These are phyloP conservation scores for Selenia dentaria DNA, from an alignment of 2,888 invertebrate species.

Conservation along the genomic window DNA sequence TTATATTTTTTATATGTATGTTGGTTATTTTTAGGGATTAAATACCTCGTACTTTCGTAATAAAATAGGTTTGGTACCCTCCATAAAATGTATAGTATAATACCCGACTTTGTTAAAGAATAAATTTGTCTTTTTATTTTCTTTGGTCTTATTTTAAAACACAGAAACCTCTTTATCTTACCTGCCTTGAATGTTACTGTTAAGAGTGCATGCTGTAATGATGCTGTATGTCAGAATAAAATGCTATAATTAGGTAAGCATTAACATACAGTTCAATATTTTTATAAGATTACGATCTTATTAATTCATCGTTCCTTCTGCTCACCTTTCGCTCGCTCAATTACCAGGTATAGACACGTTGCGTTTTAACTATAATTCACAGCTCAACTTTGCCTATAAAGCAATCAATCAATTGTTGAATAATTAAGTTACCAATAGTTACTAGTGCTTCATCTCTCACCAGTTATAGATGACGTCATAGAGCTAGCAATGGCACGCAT, in stretches of 20 bases:
- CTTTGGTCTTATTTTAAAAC: constrained; percentile 26
- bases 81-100: constrained; percentile 33
- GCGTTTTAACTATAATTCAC: no score
- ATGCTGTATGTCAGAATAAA: no score
- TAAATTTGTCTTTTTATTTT: constrained; percentile 34
- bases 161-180: constrained; percentile 18
- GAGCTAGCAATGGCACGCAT: constrained; percentile 12
- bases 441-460: constrained; percentile 11
- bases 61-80: constrained; percentile 36
- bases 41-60: constrained; percentile 29
- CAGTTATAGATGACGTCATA: constrained; percentile 15
- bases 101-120: constrained; percentile 37
- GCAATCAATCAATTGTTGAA: constrained; percentile 11
- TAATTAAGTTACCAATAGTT: constrained; percentile 17
- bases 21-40: constrained; percentile 24
- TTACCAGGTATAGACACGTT: no score
- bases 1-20: no score
- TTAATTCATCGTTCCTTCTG: no score
- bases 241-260: no score
- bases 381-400: neutral
- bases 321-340: no score
- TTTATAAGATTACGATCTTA: no score
- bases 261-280: no score
- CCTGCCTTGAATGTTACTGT: no score
- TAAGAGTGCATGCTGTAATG: no score